These are phyloP conservation scores for Dendroctonus valens DNA, from an alignment of 1,140 invertebrate genomes.

Conservation along the genomic window DNA sequence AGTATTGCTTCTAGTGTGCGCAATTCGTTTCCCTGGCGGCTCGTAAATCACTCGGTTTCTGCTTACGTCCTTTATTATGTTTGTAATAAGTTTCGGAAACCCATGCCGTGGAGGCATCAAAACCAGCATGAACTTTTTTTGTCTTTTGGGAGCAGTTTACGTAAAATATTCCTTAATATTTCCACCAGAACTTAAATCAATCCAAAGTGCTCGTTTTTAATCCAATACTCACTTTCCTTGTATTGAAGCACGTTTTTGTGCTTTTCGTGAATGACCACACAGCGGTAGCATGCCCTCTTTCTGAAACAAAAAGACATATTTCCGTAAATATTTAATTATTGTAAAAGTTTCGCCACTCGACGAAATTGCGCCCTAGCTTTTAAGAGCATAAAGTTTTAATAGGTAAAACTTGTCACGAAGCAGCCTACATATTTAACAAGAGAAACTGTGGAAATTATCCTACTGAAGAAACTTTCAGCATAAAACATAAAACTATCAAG, in stretches of 20 bases:
- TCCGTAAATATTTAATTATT: conserved; percentile 26
- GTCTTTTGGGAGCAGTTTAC: no score
- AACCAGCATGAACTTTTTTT: no score
- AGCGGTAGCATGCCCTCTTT: conserved; percentile 69
- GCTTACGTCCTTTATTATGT: conserved; percentile 16
- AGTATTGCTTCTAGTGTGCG: conserved; percentile 20
- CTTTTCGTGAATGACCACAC: conserved; percentile 89
- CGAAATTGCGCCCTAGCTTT: conserved; percentile 13
- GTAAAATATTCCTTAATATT: not conserved
- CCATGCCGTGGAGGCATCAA: not conserved
- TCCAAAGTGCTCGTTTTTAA: not conserved
- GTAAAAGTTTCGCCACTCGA: conserved; percentile 15
- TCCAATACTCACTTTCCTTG: conserved; percentile 88
- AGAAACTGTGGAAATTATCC: not conserved
- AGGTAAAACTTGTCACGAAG: conserved; percentile 7
- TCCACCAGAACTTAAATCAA: not conserved
- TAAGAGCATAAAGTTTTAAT: conserved; percentile 12
- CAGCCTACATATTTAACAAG: conserved; percentile 5
- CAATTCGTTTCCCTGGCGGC: conserved; percentile 6
- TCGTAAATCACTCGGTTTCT: conserved; percentile 15
- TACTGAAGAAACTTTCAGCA: no score
- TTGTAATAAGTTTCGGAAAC: conserved; percentile 11
- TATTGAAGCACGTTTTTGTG: conserved; percentile 91
- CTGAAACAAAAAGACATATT: conserved; percentile 41
- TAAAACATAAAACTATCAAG: no score